Percentiles rank a stretch among this genome's conserved stretches.
These are phyloP conservation scores for Caradrina kadenii DNA, from an alignment of 2,888 invertebrate species.

Conservation along the genomic window DNA sequence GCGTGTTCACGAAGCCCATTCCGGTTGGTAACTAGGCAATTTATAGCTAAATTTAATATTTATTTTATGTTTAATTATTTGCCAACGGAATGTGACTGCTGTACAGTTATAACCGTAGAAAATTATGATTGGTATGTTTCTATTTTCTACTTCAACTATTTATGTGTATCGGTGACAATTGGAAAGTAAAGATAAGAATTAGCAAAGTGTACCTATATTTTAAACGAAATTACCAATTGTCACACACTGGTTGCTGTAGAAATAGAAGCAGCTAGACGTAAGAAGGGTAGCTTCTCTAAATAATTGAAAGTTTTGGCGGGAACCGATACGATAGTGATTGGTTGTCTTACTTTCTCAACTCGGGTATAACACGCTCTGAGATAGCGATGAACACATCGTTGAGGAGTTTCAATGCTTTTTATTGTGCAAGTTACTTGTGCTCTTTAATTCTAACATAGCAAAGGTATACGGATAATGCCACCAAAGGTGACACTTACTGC, in stretches of 20 bases:
- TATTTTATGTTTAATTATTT: constrained; percentile 84
- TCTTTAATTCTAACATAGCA: constrained; percentile 82
- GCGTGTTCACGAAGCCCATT: constrained; percentile 90
- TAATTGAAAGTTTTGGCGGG: constrained; percentile 44
- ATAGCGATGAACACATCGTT: constrained; percentile 61
- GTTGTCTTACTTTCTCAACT: constrained; percentile 36
- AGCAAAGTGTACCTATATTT: constrained; percentile 55
- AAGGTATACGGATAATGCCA: constrained; percentile 85
- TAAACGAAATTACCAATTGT: constrained; percentile 53
- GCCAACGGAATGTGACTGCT: constrained; percentile 90
- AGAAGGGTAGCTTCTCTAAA: constrained; percentile 75
- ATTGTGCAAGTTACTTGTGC: constrained; percentile 76
- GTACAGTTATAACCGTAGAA: constrained; percentile 87
- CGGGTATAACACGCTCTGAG: constrained; percentile 61
- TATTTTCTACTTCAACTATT: constrained; percentile 64
- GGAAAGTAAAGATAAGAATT: constrained; percentile 44
- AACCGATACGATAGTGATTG: constrained; percentile 38
- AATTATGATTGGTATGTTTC: constrained; percentile 79
- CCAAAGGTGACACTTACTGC: constrained; percentile 82
- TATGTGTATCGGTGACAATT: constrained; percentile 48
- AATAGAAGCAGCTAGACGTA: constrained; percentile 68
- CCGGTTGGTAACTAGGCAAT: constrained; percentile 89
- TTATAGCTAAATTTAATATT: constrained; percentile 88
- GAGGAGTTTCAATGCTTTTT: constrained; percentile 72
- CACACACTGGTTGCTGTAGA: constrained; percentile 58